Conservation (phyloP, 2,797 vertebrate genomes). For the Hoplostethus atlanticus region DNA sequence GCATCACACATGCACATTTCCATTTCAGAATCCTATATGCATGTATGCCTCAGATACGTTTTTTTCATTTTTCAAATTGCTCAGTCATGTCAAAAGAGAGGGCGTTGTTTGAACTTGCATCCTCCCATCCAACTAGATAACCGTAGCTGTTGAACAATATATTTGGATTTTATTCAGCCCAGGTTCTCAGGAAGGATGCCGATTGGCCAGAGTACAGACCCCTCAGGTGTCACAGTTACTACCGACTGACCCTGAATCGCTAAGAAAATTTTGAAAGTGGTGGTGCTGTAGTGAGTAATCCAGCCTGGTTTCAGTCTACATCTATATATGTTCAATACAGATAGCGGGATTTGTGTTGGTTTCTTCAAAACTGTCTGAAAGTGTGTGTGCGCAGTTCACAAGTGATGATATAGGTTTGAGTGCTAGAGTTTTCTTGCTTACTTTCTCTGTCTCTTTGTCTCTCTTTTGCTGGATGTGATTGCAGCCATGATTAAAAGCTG, state of each 20-base stretch:
- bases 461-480: slow-evolving; percentile 53
- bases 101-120: slow-evolving; percentile 17
- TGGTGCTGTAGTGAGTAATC: neutral
- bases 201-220: slow-evolving; percentile 18
- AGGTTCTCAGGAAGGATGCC: slow-evolving; percentile 24
- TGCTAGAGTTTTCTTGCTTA: neutral
- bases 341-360: too few species aligned
- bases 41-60: slow-evolving; percentile 14
- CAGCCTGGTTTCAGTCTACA: neutral
- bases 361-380: too few species aligned
- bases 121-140: slow-evolving; percentile 14
- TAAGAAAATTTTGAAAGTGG: neutral
- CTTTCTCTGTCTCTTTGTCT: slow-evolving; percentile 19
- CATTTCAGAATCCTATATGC: slow-evolving; percentile 7
- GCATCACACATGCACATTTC: slow-evolving; percentile 39
- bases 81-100: slow-evolving; percentile 33
- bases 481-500: slow-evolving; percentile 64
- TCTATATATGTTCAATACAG: too few species aligned
- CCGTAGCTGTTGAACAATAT: slow-evolving; percentile 20
- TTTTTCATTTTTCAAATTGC: slow-evolving; percentile 31
- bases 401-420: too few species aligned
- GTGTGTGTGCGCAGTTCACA: too few species aligned
- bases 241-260: neutral
- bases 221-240: neutral
- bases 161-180: slow-evolving; percentile 3